These are phyloP conservation scores for Scolanthus callimorphus DNA, from an alignment of 92 coral and sea anemone species.

Conservation along the genomic window DNA sequence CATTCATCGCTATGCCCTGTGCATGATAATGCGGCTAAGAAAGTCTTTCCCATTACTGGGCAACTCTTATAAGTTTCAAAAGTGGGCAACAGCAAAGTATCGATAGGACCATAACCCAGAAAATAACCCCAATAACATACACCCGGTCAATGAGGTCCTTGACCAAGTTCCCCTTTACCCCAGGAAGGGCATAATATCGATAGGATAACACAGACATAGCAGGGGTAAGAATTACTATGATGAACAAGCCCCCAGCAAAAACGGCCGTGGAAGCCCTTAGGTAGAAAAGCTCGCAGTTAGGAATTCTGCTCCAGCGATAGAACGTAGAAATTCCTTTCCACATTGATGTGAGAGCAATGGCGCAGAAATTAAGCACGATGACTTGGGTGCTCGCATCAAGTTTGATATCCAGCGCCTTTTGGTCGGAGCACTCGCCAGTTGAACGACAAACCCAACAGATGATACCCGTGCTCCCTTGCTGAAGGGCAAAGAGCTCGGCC, in stretches of 20 bases:
- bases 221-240: conserved; percentile 81
- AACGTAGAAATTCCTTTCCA: conserved; percentile 98
- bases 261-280: conserved; percentile 87
- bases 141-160: conserved; percentile 77
- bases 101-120: conserved; percentile 80
- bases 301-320: conserved; percentile 86
- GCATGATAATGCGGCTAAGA: too few relatives aligned
- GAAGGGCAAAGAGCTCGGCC: conserved; percentile 76
- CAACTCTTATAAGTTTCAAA: conserved; percentile 74
- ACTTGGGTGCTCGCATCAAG: conserved; percentile 51
- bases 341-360: conserved; percentile 80
- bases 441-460: conserved; percentile 83
- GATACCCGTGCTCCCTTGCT: conserved; percentile 74
- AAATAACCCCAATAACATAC: conserved; percentile 75
- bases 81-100: conserved; percentile 86
- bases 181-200: conserved; percentile 70
- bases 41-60: conserved; percentile 54
- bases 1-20: too few relatives aligned
- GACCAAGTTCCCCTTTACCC: conserved; percentile 46
- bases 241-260: conserved; percentile 71
- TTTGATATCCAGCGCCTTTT: conserved; percentile 42
- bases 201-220: conserved; percentile 88
- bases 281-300: conserved; percentile 63
- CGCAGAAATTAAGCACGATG: conserved; percentile 65
- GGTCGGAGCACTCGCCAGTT: conserved; percentile 54